Base-by-base conservation (phyloP, 2,113 vertebrate species). In the Silurus asotus region DNA sequence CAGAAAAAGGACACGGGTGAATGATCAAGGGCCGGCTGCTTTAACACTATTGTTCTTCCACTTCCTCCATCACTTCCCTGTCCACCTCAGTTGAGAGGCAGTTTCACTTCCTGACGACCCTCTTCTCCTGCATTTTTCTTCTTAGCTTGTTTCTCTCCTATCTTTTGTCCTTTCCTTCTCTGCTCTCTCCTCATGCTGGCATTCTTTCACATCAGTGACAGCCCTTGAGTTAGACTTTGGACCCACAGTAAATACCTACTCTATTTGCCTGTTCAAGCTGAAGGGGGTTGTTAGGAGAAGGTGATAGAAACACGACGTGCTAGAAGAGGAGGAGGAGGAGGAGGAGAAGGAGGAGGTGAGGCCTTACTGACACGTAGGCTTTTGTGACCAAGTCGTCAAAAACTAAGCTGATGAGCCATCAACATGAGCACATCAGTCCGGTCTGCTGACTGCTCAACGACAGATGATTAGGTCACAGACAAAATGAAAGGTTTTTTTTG, bases 31-130 rank as follows among this genome's bases (percentile, higher is more conserved):
- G 90, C 87, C 86, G 75, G 85, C 56, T 15, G 51, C 72, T 87
- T 85, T 85, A 84, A 74, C 55, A 85, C 91, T 89, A 94, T 94
- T 93, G 93, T 89, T 80, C 87, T 89, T 92, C 90, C 88, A 95
- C 95, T 96, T 96, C 96, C 96, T 96, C 94, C 95, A 93, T 93
- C 94, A 95, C 90, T 95, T 94, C 89, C 91, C 88, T 91, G 88
- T 91, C 84, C 92, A 93, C 91, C 93, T 92, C 93, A 93, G 94
- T 94, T 93, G 94, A 94, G 92, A 94, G 90, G 87, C 87, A 91
- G 90, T 92, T 91, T 93, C 90, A 87, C 92, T 93, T 94, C 93
- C 93, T 92, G 89, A 85, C 91, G 90, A 92, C 91, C 88, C 90
- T 91, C 89, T 75, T 82, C 83, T 77, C 75, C 67, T 83, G 15